These are phyloP conservation scores for Plectropomus leopardus DNA, from an alignment of 2,113 vertebrate genomes.

Conservation along the genomic window DNA sequence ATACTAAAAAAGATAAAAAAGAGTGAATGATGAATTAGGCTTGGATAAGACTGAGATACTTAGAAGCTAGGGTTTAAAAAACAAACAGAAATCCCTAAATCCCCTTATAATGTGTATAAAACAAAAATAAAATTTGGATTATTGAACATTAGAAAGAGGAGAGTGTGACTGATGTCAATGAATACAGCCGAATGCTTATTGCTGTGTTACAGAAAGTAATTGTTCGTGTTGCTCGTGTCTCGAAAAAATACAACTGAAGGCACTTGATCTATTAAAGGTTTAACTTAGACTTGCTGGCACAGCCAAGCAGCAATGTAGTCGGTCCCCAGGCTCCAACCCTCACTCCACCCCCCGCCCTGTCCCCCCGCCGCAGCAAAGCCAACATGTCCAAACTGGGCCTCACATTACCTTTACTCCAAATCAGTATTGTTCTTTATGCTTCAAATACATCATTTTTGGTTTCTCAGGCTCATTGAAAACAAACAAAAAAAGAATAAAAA, in stretches of 20 bases:
- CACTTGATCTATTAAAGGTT: slow-evolving; percentile 85
- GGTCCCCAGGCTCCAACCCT: slow-evolving; percentile 57
- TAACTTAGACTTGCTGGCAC: slow-evolving; percentile 86
- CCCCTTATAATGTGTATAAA: slow-evolving; percentile 79
- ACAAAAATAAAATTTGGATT: slow-evolving; percentile 85
- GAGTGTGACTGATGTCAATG: slow-evolving; percentile 65
- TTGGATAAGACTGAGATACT: slow-evolving; percentile 91
- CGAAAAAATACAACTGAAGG: slow-evolving; percentile 81
- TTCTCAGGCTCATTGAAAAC: slow-evolving; percentile 83
- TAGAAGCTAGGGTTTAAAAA: slow-evolving; percentile 72
- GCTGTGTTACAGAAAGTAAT: slow-evolving; percentile 63
- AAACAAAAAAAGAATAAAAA: slow-evolving; percentile 52
- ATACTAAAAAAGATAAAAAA: slow-evolving; percentile 83
- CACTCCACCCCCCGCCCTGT: not conserved
- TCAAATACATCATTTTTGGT: slow-evolving; percentile 90
- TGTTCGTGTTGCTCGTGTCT: slow-evolving; percentile 68
- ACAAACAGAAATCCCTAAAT: slow-evolving; percentile 68
- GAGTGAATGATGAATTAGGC: slow-evolving; percentile 83
- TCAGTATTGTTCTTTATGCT: slow-evolving; percentile 83
- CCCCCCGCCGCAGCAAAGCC: slow-evolving; percentile 46
- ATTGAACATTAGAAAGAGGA: slow-evolving; percentile 84
- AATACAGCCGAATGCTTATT: slow-evolving; percentile 54
- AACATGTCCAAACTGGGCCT: slow-evolving; percentile 69
- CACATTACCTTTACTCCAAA: slow-evolving; percentile 82
- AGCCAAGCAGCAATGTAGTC: slow-evolving; percentile 85